These are phyloP conservation scores for Eupithecia subumbrata DNA, from an alignment of 2,888 invertebrate genomes.

Conservation along the genomic window DNA sequence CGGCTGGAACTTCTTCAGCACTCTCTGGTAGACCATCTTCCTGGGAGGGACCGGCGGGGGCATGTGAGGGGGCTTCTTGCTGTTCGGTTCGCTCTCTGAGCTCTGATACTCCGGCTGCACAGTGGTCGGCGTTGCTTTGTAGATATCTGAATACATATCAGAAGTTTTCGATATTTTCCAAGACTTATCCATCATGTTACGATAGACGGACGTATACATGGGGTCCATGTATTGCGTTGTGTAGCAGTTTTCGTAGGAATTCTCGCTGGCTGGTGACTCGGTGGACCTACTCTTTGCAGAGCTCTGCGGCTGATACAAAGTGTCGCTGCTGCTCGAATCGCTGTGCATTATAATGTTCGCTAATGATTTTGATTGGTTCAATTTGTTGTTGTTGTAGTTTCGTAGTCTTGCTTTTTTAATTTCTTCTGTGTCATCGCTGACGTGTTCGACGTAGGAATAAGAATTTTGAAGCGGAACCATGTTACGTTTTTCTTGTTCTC, in stretches of 20 bases:
- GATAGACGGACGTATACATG: constrained; percentile 75
- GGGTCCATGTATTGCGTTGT: constrained; percentile 79
- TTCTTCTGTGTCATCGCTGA: constrained; percentile 68
- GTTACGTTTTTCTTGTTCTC: constrained; percentile 65
- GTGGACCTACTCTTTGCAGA: constrained; percentile 75
- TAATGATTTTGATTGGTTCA: constrained; percentile 79
- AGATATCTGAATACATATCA: constrained; percentile 74
- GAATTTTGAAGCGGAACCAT: constrained; percentile 70
- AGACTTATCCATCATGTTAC: constrained; percentile 54
- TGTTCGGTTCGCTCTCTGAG: constrained; percentile 66
- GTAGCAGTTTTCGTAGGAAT: constrained; percentile 76
- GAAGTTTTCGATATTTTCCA: constrained; percentile 56
- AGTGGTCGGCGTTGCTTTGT: constrained; percentile 80
- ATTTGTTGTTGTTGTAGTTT: constrained; percentile 73
- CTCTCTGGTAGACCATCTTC: constrained; percentile 78
- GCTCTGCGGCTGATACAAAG: constrained; percentile 77
- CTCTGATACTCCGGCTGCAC: constrained; percentile 74
- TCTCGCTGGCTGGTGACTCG: constrained; percentile 78
- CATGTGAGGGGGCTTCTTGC: constrained; percentile 78
- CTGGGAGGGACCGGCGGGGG: constrained; percentile 86
- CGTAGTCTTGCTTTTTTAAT: constrained; percentile 70
- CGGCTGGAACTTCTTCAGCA: constrained; percentile 85
- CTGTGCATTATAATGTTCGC: constrained; percentile 79
- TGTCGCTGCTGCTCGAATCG: constrained; percentile 79
- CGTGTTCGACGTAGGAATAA: constrained; percentile 71